phyloP scores from a whole-genome alignment of 2,113 vertebrate species.

The Saccopteryx bilineata region DNA sequence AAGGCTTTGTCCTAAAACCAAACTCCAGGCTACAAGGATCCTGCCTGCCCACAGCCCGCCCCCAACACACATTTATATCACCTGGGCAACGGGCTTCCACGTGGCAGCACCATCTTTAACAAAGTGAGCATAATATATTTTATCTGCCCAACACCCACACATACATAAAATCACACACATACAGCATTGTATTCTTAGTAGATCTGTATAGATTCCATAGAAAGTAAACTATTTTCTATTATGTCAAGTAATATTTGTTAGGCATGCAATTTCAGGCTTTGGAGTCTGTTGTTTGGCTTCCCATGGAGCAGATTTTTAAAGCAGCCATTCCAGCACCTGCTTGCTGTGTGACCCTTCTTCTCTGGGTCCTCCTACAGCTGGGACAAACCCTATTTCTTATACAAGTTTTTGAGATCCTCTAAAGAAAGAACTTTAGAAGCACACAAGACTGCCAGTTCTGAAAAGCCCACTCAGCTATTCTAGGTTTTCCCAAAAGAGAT shows the following conservation, averaged over 20 bases:
- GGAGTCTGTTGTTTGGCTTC: neutral
- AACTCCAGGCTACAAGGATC: too few relatives aligned
- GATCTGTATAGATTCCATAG: neutral
- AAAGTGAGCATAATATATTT: too few relatives aligned
- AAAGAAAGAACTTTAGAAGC: neutral
- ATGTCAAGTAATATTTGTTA: neutral
- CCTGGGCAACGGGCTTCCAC: too few relatives aligned
- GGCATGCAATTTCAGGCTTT: conserved; percentile 11
- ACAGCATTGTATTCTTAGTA: neutral
- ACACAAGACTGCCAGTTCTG: neutral
- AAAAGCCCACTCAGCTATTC: conserved; percentile 65
- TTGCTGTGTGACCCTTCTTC: neutral
- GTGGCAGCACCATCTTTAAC: too few relatives aligned
- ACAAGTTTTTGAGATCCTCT: conserved; percentile 1
- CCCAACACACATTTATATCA: too few relatives aligned
- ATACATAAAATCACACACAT: too few relatives aligned
- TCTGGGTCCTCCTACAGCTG: neutral
- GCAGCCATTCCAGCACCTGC: neutral
- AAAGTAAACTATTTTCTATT: neutral
- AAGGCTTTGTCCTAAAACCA: too few relatives aligned
- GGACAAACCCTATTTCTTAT: neutral
- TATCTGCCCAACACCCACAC: too few relatives aligned
- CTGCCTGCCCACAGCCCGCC: too few relatives aligned
- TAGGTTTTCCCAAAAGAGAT: conserved; percentile 59
- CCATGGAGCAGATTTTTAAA: neutral